These are phyloP conservation scores for Ceyx margarethae DNA, from an alignment of 2,113 vertebrate species.

Conservation along the genomic window DNA sequence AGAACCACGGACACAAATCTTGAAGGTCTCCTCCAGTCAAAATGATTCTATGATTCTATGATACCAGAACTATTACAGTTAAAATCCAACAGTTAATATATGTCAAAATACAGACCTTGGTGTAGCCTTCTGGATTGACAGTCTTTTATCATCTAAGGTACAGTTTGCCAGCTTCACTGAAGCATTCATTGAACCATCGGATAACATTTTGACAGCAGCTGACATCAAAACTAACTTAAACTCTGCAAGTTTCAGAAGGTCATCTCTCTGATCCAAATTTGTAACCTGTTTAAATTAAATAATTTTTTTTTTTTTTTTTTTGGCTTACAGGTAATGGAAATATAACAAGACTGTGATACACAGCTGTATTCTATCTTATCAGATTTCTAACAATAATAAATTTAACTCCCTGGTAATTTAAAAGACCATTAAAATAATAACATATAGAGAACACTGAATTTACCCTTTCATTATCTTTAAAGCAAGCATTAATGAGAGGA, in stretches of 20 bases:
- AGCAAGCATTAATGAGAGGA: background rate
- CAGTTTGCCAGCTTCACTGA: slow-evolving; percentile 86
- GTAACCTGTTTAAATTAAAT: slow-evolving; percentile 57
- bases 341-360: background rate
- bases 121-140: slow-evolving; percentile 85
- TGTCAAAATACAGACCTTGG: slow-evolving; percentile 77
- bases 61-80: rapidly evolving
- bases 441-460: background rate
- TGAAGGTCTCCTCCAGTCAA: no score
- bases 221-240: slow-evolving; percentile 91
- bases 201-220: slow-evolving; percentile 85
- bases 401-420: background rate
- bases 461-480: background rate
- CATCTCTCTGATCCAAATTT: slow-evolving; percentile 78
- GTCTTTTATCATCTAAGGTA: slow-evolving; percentile 92
- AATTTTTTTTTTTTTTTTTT: background rate
- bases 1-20: background rate
- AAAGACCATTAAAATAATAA: background rate
- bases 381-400: background rate
- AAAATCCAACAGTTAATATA: background rate
- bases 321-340: background rate
- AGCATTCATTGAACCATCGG: slow-evolving; percentile 87
- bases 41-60: no score
- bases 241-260: slow-evolving; percentile 86
- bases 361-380: background rate